phyloP scores from a whole-genome alignment of 2,113 vertebrate species.

The Sterrhoptilus dennistouni region DNA sequence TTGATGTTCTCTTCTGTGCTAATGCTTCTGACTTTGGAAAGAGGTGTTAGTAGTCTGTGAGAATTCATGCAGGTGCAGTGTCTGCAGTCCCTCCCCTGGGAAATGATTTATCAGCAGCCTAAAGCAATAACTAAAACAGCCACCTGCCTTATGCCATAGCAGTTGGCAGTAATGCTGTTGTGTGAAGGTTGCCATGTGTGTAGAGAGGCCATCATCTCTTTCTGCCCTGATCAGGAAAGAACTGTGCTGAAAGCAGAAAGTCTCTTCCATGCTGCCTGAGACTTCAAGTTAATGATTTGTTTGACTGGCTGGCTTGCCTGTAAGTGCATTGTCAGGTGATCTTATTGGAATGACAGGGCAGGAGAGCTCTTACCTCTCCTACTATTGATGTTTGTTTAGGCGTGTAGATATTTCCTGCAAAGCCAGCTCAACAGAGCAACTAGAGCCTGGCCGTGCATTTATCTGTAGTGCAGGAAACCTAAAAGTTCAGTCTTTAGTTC shows the following conservation, averaged over 20 bases:
- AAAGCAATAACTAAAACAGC: background rate
- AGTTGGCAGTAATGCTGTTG: background rate
- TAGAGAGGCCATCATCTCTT: background rate
- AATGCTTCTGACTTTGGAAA: background rate
- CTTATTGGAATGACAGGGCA: background rate
- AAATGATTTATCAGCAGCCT: constrained; percentile 12
- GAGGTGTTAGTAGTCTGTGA: background rate
- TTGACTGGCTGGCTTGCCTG: background rate
- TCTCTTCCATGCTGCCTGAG: background rate
- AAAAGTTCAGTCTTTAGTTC: background rate
- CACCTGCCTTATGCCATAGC: background rate
- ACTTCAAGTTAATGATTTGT: background rate
- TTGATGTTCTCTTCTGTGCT: background rate
- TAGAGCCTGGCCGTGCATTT: background rate
- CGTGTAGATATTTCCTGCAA: background rate
- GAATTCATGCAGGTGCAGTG: background rate
- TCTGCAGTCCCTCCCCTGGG: background rate
- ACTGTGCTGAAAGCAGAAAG: background rate
- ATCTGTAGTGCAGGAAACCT: background rate
- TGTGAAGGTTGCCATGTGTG: background rate
- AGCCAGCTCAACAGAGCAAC: background rate
- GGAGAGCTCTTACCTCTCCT: background rate
- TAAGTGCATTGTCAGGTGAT: background rate
- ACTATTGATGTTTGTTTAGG: background rate
- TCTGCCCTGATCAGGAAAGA: background rate